These are phyloP conservation scores for Podiceps cristatus DNA, from an alignment of 2,113 vertebrate species.

Conservation along the genomic window DNA sequence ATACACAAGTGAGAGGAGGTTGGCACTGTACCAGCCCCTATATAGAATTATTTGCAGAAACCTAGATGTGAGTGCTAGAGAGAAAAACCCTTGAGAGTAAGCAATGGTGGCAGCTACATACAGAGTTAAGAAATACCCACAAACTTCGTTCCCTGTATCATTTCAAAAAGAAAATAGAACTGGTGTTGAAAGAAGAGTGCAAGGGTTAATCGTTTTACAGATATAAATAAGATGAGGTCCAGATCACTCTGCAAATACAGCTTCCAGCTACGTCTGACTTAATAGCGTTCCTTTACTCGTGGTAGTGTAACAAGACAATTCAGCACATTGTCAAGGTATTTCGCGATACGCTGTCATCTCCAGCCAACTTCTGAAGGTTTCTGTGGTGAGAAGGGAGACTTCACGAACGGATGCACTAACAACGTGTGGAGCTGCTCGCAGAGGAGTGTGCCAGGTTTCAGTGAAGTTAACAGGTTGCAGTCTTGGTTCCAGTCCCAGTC, in stretches of 20 bases:
- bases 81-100: background rate
- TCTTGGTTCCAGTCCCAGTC: background rate
- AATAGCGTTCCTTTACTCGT: fast-evolving
- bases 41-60: background rate
- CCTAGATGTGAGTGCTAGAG: background rate
- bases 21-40: background rate
- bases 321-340: background rate
- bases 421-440: background rate
- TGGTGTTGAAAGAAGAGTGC: background rate
- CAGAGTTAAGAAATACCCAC: background rate
- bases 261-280: background rate
- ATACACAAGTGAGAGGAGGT: background rate
- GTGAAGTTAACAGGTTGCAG: background rate
- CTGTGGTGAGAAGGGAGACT: background rate
- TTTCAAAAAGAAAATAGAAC: background rate
- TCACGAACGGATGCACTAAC: background rate
- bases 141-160: background rate
- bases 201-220: background rate
- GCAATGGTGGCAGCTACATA: background rate
- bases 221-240: background rate
- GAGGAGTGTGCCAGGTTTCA: background rate
- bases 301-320: background rate
- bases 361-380: background rate
- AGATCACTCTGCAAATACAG: background rate
- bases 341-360: background rate